Evolutionary conservation across 2,113 vertebrate genomes (phyloP), one percentile per base, ranked within the genome.

Genomic region (Sander vitreus): DNA sequence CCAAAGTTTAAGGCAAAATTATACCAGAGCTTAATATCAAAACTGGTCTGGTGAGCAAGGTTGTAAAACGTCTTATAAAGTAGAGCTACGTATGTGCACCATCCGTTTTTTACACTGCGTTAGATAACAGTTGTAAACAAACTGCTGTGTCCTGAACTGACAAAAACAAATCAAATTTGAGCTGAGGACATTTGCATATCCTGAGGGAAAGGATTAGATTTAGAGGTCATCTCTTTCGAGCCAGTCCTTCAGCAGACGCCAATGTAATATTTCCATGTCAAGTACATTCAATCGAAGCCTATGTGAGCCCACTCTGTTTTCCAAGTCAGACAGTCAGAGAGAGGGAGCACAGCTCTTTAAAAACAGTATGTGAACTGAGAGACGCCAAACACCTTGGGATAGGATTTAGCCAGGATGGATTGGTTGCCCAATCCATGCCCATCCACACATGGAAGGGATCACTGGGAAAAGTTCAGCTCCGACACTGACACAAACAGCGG

Each of bases 181-280:
- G 90, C 88, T 36, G 83, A 91, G 85, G 87, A 93, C 93, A 94
- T 95, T 93, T 94, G 90, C 93, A 93, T 90, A 91, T 89, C 93
- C 93, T 93, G 73, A 88, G 93, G 92, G 93, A 95, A 85, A 86
- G 92, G 91, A 95, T 95, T 95, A 94, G 87, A 93, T 94, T 94
- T 94, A 94, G 93, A 95, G 93, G 93, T 93, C 92, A 93, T 93
- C 91, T 83, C 85, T 85, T 91, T 89, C 78, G 85, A 91, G 87
- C 78, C 64, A 23, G 89, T 93, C 87, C 93, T 93, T 43, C 85
- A 73, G 79, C 86, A 91, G 88, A 91, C 74, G 27, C 80, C 80
- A 45, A 87, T 73, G 85, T 88, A 91, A 90, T 91, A 90, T 92
- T 92, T 92, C 81, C 80, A 86, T 87, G 85, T 91, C 91, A 92